These are phyloP conservation scores for Gambusia affinis DNA, from an alignment of 2,113 vertebrate species.

Conservation along the genomic window DNA sequence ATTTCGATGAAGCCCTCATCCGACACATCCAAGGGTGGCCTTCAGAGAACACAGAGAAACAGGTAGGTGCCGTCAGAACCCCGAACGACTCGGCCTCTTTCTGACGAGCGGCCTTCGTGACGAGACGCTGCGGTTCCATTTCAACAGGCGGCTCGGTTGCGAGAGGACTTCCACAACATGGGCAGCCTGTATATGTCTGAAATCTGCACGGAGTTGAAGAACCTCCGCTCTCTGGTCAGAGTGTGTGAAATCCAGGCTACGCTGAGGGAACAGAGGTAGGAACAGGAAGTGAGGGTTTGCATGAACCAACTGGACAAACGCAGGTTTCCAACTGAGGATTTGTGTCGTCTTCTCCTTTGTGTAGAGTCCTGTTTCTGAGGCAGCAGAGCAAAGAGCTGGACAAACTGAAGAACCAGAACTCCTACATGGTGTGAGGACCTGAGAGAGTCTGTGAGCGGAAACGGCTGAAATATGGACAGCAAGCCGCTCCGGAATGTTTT, in stretches of 20 bases:
- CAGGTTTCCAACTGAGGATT: neutral
- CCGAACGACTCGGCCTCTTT: too few relatives aligned
- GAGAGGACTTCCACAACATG: constrained; percentile 97
- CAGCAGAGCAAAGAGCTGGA: constrained; percentile 99
- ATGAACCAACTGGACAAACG: neutral
- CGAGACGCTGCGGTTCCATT: neutral
- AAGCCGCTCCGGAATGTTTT: constrained; percentile 57
- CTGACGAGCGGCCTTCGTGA: neutral
- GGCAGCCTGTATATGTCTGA: constrained; percentile 98
- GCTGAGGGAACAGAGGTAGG: constrained; percentile 95
- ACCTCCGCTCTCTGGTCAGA: constrained; percentile 96
- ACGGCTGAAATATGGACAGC: constrained; percentile 41
- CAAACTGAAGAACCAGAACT: constrained; percentile 99
- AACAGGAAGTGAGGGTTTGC: neutral
- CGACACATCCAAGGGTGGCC: constrained; percentile 98
- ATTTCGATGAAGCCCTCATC: constrained; percentile 97
- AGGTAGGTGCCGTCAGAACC: constrained; percentile 76
- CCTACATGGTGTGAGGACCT: constrained; percentile 96
- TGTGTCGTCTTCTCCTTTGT: constrained; percentile 28
- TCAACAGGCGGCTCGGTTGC: constrained; percentile 89
- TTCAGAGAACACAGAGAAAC: constrained; percentile 97
- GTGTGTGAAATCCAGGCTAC: constrained; percentile 99
- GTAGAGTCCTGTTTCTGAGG: constrained; percentile 97
- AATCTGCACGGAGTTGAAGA: constrained; percentile 99
- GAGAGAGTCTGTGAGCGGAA: constrained; percentile 70